Conservation (phyloP, 2,113 vertebrate genomes). For the Forbesichthys papilliferus region DNA sequence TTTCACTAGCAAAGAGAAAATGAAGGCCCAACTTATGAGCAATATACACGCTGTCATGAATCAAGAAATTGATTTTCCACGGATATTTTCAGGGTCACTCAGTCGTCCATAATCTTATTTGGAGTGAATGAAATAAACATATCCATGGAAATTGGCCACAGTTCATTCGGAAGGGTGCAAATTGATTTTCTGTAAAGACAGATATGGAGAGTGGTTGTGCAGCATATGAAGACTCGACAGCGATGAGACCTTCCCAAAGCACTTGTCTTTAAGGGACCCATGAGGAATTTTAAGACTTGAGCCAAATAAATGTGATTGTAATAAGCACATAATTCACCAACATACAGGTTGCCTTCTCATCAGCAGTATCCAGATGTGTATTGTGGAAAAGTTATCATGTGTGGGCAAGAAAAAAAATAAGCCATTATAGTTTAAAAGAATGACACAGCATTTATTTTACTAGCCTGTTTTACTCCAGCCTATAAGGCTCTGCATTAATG, state of each 20-base stretch:
- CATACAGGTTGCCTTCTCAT: neutral
- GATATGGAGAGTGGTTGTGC: slow-evolving; percentile 29
- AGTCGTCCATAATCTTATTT: slow-evolving; percentile 71
- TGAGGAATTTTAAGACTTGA: slow-evolving; percentile 7
- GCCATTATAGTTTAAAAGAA: slow-evolving; percentile 16
- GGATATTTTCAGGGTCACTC: slow-evolving; percentile 70
- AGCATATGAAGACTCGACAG: slow-evolving; percentile 34
- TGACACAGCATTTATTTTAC: slow-evolving; percentile 34
- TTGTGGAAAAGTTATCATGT: slow-evolving; percentile 2
- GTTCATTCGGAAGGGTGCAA: slow-evolving; percentile 65
- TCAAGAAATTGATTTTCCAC: slow-evolving; percentile 59
- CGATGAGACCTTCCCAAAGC: slow-evolving; percentile 29
- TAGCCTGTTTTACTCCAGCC: slow-evolving; percentile 9
- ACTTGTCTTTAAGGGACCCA: neutral
- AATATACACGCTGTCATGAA: slow-evolving; percentile 38
- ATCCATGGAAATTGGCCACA: slow-evolving; percentile 68
- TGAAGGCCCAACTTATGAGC: slow-evolving; percentile 26
- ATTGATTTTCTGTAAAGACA: slow-evolving; percentile 62
- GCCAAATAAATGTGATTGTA: neutral
- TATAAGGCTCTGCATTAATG: slow-evolving; percentile 16
- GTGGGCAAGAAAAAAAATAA: slow-evolving; percentile 5
- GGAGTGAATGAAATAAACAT: slow-evolving; percentile 73
- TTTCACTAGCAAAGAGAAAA: slow-evolving; percentile 4
- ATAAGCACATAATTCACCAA: neutral
- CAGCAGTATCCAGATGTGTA: neutral